Evolutionary conservation across 2,888 invertebrate species (phyloP), one percentile per base, ranked within the genome.

Genomic region (Heliconius ismenius): DNA sequence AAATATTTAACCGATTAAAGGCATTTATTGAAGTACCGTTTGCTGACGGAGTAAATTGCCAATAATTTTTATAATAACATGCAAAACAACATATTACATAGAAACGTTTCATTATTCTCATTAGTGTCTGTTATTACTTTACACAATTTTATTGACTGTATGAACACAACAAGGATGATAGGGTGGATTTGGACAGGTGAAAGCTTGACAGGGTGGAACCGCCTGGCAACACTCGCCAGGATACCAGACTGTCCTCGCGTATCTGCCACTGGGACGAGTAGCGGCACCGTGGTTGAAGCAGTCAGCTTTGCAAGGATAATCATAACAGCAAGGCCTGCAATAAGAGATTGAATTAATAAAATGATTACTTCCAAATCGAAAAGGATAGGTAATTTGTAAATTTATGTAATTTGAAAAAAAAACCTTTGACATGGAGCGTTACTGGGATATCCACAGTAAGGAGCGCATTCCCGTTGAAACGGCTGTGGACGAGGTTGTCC

Each of bases 201-300:
- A 92, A n/a, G 90, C 89, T 80, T 92, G 92, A 83, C 93, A 93
- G 1, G 93, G 92, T 3, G 92, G 89, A 9, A 92, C 91, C 9
- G 77, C 81, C 1, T 93, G 91, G 67, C 86, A 85, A 80, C 92
- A 92, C 65, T 93, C 93, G 73, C 94, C 94, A 1, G 94, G 94
- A 79, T 90, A 94, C 91, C 92, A 92, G 4, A 90, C 90, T 0
- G 91, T 92, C 26, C 92, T 88, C 0, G 92, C 91, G 82, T 94
- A 94, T 74, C 90, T 87, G 3, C 94, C 94, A 43, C 92, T 93
- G 0, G 94, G 92, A 18, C 94, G 85, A 1, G 92, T 93, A 78
- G 88, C 89, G 0, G 92, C 91, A 11, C 91, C 92, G 83, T 93
- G 92, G 84, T 92, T 92, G 84, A 92, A 94, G 83, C 94, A 94